phyloP scores from a whole-genome alignment of 2,797 vertebrate species.

The Diplodus sargus region DNA sequence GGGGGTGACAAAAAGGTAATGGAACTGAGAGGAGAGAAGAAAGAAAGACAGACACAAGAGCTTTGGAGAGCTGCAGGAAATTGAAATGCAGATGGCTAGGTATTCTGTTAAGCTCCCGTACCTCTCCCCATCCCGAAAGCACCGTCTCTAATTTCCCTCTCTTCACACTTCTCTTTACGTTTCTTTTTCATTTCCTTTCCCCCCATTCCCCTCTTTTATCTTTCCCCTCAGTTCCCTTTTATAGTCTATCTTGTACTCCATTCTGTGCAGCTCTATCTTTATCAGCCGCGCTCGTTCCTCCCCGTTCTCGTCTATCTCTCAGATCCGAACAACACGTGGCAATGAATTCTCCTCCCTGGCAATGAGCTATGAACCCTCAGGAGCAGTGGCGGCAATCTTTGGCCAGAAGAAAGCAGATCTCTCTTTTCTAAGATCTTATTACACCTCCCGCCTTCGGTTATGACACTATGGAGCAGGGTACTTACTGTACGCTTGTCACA shows the following conservation, averaged over 20 bases:
- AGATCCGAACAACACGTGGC: slow-evolving; percentile 63
- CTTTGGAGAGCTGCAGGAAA: slow-evolving; percentile 40
- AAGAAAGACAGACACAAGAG: slow-evolving; percentile 29
- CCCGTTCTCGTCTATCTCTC: slow-evolving; percentile 50
- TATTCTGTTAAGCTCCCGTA: slow-evolving; percentile 47
- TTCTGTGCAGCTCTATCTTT: slow-evolving; percentile 40
- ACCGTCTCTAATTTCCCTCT: slow-evolving; percentile 43
- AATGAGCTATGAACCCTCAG: slow-evolving; percentile 66
- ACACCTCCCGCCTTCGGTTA: slow-evolving; percentile 79
- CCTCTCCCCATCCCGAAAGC: slow-evolving; percentile 27
- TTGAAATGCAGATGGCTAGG: slow-evolving; percentile 55
- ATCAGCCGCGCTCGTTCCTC: slow-evolving; percentile 46
- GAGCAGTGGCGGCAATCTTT: slow-evolving; percentile 50
- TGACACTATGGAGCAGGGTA: slow-evolving; percentile 27
- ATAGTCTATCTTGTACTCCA: slow-evolving; percentile 43
- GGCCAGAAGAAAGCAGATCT: slow-evolving; percentile 32
- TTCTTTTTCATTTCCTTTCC: slow-evolving; percentile 29
- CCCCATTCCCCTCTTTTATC: slow-evolving; percentile 49
- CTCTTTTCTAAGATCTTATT: slow-evolving; percentile 44
- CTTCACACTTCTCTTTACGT: slow-evolving; percentile 34
- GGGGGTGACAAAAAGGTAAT: slow-evolving; percentile 15
- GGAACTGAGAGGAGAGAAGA: slow-evolving; percentile 18
- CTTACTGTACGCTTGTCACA: background rate
- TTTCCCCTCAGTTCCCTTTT: slow-evolving; percentile 46
- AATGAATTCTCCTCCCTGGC: slow-evolving; percentile 54